phyloP scores from a whole-genome alignment of 2,888 invertebrate genomes.

The Caenorhabditis zanzibari region DNA sequence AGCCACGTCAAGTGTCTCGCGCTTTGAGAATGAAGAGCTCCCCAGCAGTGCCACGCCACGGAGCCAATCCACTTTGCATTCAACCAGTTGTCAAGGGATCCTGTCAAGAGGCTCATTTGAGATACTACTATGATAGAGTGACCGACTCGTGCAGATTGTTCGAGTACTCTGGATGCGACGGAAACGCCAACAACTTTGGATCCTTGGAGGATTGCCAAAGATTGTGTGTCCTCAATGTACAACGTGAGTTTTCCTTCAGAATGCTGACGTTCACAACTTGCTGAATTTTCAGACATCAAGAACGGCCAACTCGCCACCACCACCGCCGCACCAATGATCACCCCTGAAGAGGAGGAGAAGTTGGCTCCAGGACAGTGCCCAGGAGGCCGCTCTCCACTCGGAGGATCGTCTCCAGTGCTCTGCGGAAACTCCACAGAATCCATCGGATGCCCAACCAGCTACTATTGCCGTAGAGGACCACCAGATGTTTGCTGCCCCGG shows the following conservation, averaged over 20 bases:
- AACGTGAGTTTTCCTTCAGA: slow-evolving; percentile 50
- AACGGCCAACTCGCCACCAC: slow-evolving; percentile 61
- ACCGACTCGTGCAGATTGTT: slow-evolving; percentile 81
- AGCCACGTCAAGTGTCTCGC: slow-evolving; percentile 69
- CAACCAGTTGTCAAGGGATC: slow-evolving; percentile 77
- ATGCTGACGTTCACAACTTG: background rate
- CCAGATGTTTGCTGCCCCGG: slow-evolving; percentile 83
- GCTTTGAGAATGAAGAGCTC: slow-evolving; percentile 67
- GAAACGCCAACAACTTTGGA: slow-evolving; percentile 83
- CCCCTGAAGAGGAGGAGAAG: slow-evolving; percentile 62
- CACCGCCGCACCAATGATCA: slow-evolving; percentile 52
- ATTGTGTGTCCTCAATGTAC: slow-evolving; percentile 74
- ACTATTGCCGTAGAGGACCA: slow-evolving; percentile 81
- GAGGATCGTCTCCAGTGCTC: slow-evolving; percentile 81
- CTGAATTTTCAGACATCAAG: slow-evolving; percentile 44
- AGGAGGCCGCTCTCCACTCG: slow-evolving; percentile 76
- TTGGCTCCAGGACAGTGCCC: slow-evolving; percentile 80
- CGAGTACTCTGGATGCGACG: slow-evolving; percentile 82
- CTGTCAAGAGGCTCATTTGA: slow-evolving; percentile 79
- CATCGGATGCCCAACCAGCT: slow-evolving; percentile 82
- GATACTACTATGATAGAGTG: slow-evolving; percentile 81
- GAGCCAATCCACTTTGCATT: slow-evolving; percentile 74
- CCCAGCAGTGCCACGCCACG: slow-evolving; percentile 67
- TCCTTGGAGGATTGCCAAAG: slow-evolving; percentile 79
- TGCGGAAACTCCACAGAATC: slow-evolving; percentile 81